Base-by-base conservation (phyloP, 2,888 invertebrate genomes). In the Anoplius nigerrimus region DNA sequence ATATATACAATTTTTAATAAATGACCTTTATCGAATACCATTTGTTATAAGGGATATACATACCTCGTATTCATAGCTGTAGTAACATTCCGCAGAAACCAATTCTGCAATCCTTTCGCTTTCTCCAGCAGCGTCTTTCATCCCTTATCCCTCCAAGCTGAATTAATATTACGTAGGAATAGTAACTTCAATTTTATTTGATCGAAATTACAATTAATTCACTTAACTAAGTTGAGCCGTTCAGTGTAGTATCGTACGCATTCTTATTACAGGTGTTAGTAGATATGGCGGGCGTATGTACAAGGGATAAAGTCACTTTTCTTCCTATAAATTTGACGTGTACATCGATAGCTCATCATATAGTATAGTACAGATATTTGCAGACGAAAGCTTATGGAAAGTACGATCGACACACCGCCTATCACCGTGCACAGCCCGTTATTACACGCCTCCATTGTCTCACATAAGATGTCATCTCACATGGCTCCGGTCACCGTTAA, bases 221-320 rank as follows among this genome's bases (percentile, higher is more conserved):
- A 62, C 42, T 45, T 59, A 62, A 53, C 52, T 62, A 68, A 65
- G 52, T 69, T 63, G 60, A 66, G 62, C 68, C 24, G 34, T 61
- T 65, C 3, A 24, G 11, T 59, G 22, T 63, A 63, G 53, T 8
- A n/a, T 56, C 15, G 20, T 54, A 63, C 24, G n/a, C 18, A 58
- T 61, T 45, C 22, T 69, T 60, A 51, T 62, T 54, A 22, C 27
- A 42, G 62, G 56, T 67, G 69, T 79, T 77, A 79, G 72, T 74
- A 71, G 56, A 34, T 71, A 74, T 76, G 74, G 72, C 72, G 69
- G 69, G 63, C 24, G 52, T 80, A 76, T 79, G 57, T 80, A 79
- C 76, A 78, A 59, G 65, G 60, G 57, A 62, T 73, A 63, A 34
- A 34, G 61, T 67, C 56, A 62, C 62, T 59, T 42, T 62, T n/a